Base-by-base conservation (phyloP, 2,113 vertebrate genomes). In the Istiophorus platypterus region DNA sequence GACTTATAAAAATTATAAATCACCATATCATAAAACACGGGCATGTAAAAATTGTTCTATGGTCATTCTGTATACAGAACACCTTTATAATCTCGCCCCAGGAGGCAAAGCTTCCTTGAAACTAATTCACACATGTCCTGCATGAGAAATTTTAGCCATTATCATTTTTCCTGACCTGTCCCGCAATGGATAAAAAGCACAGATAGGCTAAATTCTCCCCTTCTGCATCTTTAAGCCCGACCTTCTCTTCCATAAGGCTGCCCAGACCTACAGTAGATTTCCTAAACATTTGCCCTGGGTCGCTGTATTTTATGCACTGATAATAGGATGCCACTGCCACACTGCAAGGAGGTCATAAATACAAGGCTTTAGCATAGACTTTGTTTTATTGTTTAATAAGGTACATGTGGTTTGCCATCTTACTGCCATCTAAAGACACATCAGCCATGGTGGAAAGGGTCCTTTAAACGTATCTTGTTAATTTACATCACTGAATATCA, bases 41-140 rank as follows among this genome's bases (percentile, higher is more conserved):
- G 26, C 29, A 65, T 13, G 6, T 56, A 39, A 47, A 82, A 77
- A 75, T 12, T 39, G 49, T 39, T 17, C 24, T 54, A 42, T 42
- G 52, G 47, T 75, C 45, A 29, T 26, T 42, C 81, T 59, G 42
- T 62, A 73, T 49, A 24, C 22, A 56, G 52, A 56, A 11, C 52
- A 56, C 47, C 17, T 74, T 85, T 39, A 76, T 67, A 68, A 72
- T 76, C 67, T 69, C 45, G 29, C 27, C 61, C 4, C 13, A 76
- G 62, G 31, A 66, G 70, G 57, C 54, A n/a, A 12, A 61, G 65
- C 39, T 61, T 86, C 69, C 42, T 65, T 8, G 34, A 63, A 75
- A 76, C 76, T 70, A 82, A 70, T 91, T 88, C 84, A 85, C 54
- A 67, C 72, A 76, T 85, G 90, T 90, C 92, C 87, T 91, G 88